These are phyloP conservation scores for Lepidurus arcticus DNA, from an alignment of 1,140 invertebrate species.

Conservation along the genomic window DNA sequence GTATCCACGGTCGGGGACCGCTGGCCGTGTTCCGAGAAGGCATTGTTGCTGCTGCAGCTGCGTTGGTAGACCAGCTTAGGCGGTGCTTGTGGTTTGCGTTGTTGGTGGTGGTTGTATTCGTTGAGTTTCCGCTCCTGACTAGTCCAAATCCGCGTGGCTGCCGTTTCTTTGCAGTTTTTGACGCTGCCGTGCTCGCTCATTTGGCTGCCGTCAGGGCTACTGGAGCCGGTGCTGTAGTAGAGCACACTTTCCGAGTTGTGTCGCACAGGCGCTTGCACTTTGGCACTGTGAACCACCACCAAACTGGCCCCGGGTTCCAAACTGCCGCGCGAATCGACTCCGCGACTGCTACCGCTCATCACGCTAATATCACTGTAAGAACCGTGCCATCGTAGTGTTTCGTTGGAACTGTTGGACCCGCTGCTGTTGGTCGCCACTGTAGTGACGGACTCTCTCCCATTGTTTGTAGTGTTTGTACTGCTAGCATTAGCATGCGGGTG, in stretches of 20 bases:
- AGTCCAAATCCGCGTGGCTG: conserved; percentile 40
- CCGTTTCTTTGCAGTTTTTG: conserved; percentile 30
- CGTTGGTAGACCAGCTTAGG: not conserved
- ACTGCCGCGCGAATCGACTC: conserved; percentile 42
- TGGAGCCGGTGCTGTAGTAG: conserved; percentile 46
- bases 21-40: conserved; percentile 25
- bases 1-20: conserved; percentile 47
- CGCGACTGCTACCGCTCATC: conserved; percentile 47
- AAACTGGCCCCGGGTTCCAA: conserved; percentile 45
- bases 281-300: conserved; percentile 69
- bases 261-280: conserved; percentile 70
- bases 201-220: not conserved
- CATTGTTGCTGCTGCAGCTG: not conserved
- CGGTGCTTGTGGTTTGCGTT: conserved; percentile 3
- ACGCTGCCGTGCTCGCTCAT: conserved; percentile 23
- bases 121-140: conserved; percentile 42
- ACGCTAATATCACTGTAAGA: conserved; percentile 70
- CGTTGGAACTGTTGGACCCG: conserved; percentile 61
- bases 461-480: conserved; percentile 29
- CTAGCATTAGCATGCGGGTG: not conserved
- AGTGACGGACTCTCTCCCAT: conserved; percentile 62
- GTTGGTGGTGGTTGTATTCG: conserved; percentile 45
- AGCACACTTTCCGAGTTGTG: conserved; percentile 73
- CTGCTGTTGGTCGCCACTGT: conserved; percentile 48
- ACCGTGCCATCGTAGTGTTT: conserved; percentile 75